phyloP scores from a whole-genome alignment of 2,113 vertebrate species.

The Cercocebus atys region DNA sequence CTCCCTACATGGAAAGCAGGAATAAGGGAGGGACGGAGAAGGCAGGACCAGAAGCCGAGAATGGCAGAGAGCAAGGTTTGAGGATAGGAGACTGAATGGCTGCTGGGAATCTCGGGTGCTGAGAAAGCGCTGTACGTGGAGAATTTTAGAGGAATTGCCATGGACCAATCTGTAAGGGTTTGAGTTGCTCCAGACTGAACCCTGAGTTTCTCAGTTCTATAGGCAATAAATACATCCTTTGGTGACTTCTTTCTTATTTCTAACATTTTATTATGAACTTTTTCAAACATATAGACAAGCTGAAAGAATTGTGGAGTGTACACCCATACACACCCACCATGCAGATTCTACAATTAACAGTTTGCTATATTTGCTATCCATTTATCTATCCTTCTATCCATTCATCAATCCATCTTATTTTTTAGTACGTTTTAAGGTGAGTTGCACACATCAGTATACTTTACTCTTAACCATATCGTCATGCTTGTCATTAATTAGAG shows the following conservation, averaged over 20 bases:
- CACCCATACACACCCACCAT: not conserved
- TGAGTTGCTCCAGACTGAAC: not conserved
- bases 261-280: not conserved
- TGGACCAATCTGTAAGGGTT: not conserved
- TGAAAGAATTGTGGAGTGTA: not conserved
- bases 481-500: slow-evolving; percentile 13
- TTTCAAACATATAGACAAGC: slow-evolving; percentile 39
- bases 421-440: slow-evolving; percentile 22
- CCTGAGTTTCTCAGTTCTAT: not conserved
- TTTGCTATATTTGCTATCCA: not conserved
- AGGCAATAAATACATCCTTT: not conserved
- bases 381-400: not conserved
- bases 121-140: not conserved
- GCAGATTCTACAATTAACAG: not conserved
- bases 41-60: not conserved
- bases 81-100: not conserved
- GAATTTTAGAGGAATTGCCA: not conserved
- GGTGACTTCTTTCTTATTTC: slow-evolving; percentile 23
- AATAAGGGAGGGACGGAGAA: not conserved
- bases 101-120: not conserved
- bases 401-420: not conserved
- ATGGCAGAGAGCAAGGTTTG: not conserved
- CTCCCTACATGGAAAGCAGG: not conserved
- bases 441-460: not conserved
- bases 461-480: slow-evolving; percentile 4